Evolutionary conservation across 2,113 vertebrate species (phyloP).

Genomic region (Bettongia penicillata): DNA sequence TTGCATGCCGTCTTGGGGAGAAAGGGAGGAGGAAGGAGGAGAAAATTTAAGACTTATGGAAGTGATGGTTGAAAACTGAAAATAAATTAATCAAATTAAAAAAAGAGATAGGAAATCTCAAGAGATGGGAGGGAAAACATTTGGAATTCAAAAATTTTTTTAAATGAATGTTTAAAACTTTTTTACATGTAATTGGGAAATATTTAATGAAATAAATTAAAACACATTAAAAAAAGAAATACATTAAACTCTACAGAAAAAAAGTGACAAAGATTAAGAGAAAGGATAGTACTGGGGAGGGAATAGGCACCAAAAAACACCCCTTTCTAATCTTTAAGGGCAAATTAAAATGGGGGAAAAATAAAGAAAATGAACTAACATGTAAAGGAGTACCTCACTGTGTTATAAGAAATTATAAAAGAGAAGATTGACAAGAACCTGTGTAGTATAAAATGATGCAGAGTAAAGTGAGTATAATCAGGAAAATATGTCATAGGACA

Average conservation of each 20-base stretch:
- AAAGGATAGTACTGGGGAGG: not conserved
- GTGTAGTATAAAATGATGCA: not conserved
- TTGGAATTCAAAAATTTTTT: no score
- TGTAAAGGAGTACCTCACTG: not conserved
- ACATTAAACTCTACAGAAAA: not conserved
- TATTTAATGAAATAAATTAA: no score
- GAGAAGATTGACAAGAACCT: not conserved
- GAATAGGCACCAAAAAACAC: not conserved
- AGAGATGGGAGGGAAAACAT: no score
- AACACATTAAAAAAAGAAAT: not conserved
- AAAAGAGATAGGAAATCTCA: no score
- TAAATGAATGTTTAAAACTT: no score
- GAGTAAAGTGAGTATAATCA: not conserved
- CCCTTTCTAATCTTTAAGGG: not conserved
- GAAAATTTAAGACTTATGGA: no score
- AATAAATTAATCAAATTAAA: no score
- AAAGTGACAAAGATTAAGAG: not conserved
- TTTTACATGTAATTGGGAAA: no score
- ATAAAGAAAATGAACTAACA: not conserved
- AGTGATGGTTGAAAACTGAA: no score
- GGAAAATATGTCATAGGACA: not conserved
- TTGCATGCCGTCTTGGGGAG: no score
- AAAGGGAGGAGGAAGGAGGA: no score
- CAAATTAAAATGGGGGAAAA: not conserved
- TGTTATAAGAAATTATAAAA: not conserved